Conservation (phyloP, 1,140 invertebrate species). For the Chironomus striatipennis region DNA sequence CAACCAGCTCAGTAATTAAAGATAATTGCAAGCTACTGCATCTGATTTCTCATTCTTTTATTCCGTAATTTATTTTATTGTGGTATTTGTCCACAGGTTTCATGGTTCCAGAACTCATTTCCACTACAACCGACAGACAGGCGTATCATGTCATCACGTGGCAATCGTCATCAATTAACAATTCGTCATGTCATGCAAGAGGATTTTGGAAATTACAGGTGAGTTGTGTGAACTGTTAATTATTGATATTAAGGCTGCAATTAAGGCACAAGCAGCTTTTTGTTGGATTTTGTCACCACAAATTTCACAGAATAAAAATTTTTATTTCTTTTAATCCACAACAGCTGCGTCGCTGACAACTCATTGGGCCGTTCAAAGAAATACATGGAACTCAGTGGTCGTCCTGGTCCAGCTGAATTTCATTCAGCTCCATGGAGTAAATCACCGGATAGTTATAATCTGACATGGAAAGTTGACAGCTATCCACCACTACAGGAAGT, state of each 20-base stretch:
- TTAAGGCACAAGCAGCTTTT: conserved; percentile 37
- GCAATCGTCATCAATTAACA: conserved; percentile 52
- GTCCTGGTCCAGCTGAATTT: conserved; percentile 55
- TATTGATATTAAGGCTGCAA: not conserved
- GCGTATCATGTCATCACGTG: conserved; percentile 49
- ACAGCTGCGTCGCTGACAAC: conserved; percentile 60
- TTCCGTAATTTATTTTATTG: conserved; percentile 23
- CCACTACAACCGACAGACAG: conserved; percentile 52
- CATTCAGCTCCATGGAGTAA: conserved; percentile 51
- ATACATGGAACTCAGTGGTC: conserved; percentile 56
- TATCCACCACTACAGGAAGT: conserved; percentile 56
- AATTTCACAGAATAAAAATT: conserved; percentile 42
- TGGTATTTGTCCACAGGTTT: conserved; percentile 38
- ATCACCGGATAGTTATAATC: conserved; percentile 46
- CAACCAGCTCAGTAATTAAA: conserved; percentile 33
- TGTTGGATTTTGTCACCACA: conserved; percentile 41
- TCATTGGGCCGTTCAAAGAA: conserved; percentile 55
- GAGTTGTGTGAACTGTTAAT: conserved; percentile 30
- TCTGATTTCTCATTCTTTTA: conserved; percentile 19
- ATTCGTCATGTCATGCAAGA: conserved; percentile 54
- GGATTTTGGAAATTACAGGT: conserved; percentile 62
- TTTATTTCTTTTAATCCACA: too few species aligned
- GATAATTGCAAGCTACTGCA: conserved; percentile 42
- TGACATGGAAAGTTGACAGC: conserved; percentile 54
- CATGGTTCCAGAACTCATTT: conserved; percentile 59